Conservation (phyloP, 2,797 vertebrate species). For the Neoniphon sammara region DNA sequence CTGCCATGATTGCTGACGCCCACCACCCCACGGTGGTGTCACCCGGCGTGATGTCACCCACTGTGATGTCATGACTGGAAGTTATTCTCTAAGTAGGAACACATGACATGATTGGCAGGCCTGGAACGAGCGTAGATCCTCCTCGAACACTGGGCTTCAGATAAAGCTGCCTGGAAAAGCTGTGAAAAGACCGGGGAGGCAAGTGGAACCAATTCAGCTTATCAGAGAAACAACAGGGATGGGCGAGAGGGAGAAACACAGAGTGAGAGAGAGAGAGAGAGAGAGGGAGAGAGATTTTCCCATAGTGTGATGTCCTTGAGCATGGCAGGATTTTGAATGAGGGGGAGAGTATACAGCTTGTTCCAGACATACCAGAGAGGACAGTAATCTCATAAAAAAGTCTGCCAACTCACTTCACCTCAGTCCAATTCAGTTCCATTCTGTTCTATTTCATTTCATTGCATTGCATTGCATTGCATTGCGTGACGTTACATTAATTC, state of each 20-base stretch:
- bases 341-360: conserved; percentile 17
- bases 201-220: conserved; percentile 65
- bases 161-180: conserved; percentile 52
- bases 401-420: neutral
- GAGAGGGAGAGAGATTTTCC: neutral
- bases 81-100: conserved; percentile 50
- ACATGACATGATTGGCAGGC: conserved; percentile 41
- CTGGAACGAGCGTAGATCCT: conserved; percentile 37
- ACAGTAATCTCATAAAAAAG: neutral
- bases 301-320: conserved; percentile 13
- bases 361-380: conserved; percentile 44
- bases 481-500: no score
- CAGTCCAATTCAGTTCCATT: neutral
- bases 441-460: no score
- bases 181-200: conserved; percentile 44
- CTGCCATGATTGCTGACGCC: conserved; percentile 45
- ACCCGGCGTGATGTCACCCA: conserved; percentile 40
- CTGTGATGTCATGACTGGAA: conserved; percentile 62
- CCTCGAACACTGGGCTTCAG: conserved; percentile 25
- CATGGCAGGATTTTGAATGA: conserved; percentile 19
- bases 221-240: conserved; percentile 34
- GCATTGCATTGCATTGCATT: no score
- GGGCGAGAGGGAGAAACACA: no score
- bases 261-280: neutral
- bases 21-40: conserved; percentile 46